These are phyloP conservation scores for Tiliacea citrago DNA, from an alignment of 2,888 invertebrate species.

Conservation along the genomic window DNA sequence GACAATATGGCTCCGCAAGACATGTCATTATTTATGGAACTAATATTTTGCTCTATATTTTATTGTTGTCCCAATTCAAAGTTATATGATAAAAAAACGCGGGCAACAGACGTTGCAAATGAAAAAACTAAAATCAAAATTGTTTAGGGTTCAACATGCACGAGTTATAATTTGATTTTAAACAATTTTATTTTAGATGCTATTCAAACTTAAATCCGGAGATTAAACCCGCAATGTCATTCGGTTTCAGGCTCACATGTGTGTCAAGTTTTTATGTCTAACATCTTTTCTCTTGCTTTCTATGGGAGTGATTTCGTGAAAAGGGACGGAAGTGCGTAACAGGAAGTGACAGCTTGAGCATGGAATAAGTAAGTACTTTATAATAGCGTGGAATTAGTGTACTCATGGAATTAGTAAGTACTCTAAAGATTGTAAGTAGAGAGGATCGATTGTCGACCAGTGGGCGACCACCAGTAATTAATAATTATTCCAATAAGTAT, in stretches of 20 bases:
- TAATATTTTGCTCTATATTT: slow-evolving; percentile 83
- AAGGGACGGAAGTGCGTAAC: too few relatives aligned
- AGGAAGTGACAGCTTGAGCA: too few relatives aligned
- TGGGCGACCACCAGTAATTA: too few relatives aligned
- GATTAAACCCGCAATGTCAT: background rate
- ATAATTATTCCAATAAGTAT: too few relatives aligned
- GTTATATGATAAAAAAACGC: slow-evolving; percentile 65
- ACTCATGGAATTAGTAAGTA: too few relatives aligned
- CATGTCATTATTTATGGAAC: slow-evolving; percentile 77
- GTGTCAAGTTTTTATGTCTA: too few relatives aligned
- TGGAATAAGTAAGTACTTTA: too few relatives aligned
- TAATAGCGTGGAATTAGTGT: too few relatives aligned
- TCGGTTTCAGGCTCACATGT: background rate
- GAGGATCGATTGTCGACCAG: too few relatives aligned
- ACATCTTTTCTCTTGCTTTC: too few relatives aligned
- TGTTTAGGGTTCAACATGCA: slow-evolving; percentile 64
- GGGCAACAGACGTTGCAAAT: slow-evolving; percentile 66
- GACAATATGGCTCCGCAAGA: slow-evolving; percentile 60
- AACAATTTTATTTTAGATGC: background rate
- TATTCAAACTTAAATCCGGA: background rate
- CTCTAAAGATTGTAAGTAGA: too few relatives aligned
- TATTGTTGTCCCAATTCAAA: slow-evolving; percentile 77
- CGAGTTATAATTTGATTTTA: background rate
- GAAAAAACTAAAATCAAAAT: slow-evolving; percentile 56
- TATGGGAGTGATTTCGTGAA: too few relatives aligned